Conservation (phyloP, 2,888 invertebrate genomes). For the Ephialtes manifestator region DNA sequence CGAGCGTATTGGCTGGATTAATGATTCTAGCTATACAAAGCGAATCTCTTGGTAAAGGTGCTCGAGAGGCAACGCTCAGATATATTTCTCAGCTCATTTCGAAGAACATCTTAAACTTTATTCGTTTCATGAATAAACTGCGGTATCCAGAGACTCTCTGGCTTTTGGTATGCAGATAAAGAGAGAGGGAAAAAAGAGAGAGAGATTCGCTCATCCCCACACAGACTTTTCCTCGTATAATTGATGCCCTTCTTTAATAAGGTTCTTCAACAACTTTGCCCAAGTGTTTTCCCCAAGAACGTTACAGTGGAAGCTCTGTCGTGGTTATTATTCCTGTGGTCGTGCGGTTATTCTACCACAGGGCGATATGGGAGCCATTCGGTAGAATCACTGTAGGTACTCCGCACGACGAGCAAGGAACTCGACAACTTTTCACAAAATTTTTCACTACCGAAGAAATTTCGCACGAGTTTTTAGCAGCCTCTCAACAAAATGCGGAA, state of each 20-base stretch:
- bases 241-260: slow-evolving; percentile 66
- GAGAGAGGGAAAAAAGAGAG: not conserved
- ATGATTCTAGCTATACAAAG: slow-evolving; percentile 12
- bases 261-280: slow-evolving; percentile 47
- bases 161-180: slow-evolving; percentile 11
- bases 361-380: slow-evolving; percentile 53
- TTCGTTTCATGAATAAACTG: slow-evolving; percentile 52
- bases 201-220: slow-evolving; percentile 36
- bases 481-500: not conserved
- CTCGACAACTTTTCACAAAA: slow-evolving; percentile 47
- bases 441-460: slow-evolving; percentile 45
- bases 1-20: slow-evolving; percentile 8
- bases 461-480: slow-evolving; percentile 24
- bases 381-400: slow-evolving; percentile 45
- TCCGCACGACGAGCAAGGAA: slow-evolving; percentile 7
- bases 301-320: slow-evolving; percentile 52
- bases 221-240: slow-evolving; percentile 62
- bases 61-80: not conserved
- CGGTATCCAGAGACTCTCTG: not conserved
- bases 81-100: slow-evolving; percentile 27
- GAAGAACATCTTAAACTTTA: slow-evolving; percentile 33
- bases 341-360: slow-evolving; percentile 21
- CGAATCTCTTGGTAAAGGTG: not conserved
- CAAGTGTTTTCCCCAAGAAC: slow-evolving; percentile 57
- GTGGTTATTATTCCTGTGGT: slow-evolving; percentile 33